phyloP scores from a whole-genome alignment of 2,888 invertebrate species.

The Drosophila putrida region DNA sequence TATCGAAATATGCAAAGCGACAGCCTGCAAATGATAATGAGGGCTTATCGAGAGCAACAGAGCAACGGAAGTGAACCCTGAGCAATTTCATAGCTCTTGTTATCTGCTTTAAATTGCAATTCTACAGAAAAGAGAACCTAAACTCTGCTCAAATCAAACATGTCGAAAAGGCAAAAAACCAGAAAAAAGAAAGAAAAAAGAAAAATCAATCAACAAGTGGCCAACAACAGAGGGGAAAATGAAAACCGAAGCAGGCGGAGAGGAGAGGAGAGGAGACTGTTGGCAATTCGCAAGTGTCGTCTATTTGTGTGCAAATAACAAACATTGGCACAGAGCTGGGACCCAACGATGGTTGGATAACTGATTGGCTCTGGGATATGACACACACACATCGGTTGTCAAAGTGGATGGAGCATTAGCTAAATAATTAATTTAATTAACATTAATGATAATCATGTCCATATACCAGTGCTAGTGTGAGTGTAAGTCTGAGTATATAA shows the following conservation, averaged over 20 bases:
- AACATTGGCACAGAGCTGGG: slow-evolving; percentile 33
- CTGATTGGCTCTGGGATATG: slow-evolving; percentile 43
- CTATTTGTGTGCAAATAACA: slow-evolving; percentile 54
- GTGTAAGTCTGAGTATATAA: slow-evolving; percentile 7
- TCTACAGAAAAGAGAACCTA: neutral
- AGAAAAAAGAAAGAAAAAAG: slow-evolving; percentile 49
- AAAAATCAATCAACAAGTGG: slow-evolving; percentile 78
- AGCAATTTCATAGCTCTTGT: slow-evolving; percentile 8
- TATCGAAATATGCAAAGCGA: slow-evolving; percentile 67
- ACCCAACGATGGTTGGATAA: slow-evolving; percentile 2
- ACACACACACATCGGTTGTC: neutral
- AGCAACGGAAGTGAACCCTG: slow-evolving; percentile 36
- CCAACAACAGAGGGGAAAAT: slow-evolving; percentile 10
- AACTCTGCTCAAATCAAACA: slow-evolving; percentile 1
- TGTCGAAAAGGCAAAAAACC: neutral
- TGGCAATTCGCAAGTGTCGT: slow-evolving; percentile 48
- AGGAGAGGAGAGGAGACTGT: neutral
- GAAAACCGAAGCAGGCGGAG: neutral
- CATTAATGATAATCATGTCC: slow-evolving; percentile 54
- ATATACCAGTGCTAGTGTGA: slow-evolving; percentile 20
- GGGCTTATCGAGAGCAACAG: slow-evolving; percentile 64
- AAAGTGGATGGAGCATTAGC: slow-evolving; percentile 15
- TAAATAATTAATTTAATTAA: slow-evolving; percentile 78
- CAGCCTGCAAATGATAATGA: slow-evolving; percentile 74
- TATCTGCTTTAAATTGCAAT: slow-evolving; percentile 16